Conservation (phyloP, 2,797 vertebrate genomes). For the Harpagifer antarcticus region DNA sequence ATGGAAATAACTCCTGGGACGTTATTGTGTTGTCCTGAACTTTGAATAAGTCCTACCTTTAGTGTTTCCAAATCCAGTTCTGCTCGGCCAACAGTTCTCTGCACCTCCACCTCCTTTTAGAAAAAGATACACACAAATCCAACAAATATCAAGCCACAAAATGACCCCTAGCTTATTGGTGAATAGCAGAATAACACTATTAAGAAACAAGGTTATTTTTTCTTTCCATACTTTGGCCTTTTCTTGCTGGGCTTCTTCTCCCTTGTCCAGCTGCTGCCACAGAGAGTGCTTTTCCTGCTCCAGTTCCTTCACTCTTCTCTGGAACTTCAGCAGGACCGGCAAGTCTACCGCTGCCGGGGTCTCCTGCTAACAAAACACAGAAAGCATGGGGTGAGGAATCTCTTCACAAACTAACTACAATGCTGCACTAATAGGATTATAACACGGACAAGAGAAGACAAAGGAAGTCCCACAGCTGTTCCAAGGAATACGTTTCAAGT, state of each 20-base stretch:
- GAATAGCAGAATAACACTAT: neutral
- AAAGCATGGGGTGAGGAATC: neutral
- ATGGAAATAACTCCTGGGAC: no score
- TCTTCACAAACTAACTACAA: slow-evolving; percentile 42
- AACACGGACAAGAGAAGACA: slow-evolving; percentile 14
- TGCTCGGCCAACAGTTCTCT: slow-evolving; percentile 87
- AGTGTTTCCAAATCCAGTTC: slow-evolving; percentile 94
- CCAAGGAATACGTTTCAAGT: neutral
- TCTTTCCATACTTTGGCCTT: slow-evolving; percentile 83
- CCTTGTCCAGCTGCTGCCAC: slow-evolving; percentile 90
- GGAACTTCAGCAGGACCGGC: slow-evolving; percentile 94
- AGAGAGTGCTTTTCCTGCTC: slow-evolving; percentile 94
- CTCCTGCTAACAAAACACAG: slow-evolving; percentile 77
- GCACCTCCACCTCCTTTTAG: slow-evolving; percentile 87
- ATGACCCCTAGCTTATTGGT: neutral
- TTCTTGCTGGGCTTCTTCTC: slow-evolving; percentile 89
- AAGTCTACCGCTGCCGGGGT: slow-evolving; percentile 87
- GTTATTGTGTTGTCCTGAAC: no score
- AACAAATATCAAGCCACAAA: neutral
- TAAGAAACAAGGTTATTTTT: neutral
- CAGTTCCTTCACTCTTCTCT: slow-evolving; percentile 93
- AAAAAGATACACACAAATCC: slow-evolving; percentile 21
- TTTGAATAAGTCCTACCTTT: slow-evolving; percentile 85
- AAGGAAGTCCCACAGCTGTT: slow-evolving; percentile 9
- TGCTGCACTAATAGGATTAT: slow-evolving; percentile 58